Percentiles rank a stretch among this genome's conserved stretches.
Evolutionary conservation across 1,140 invertebrate genomes (phyloP).

Genomic region (Chrysopa pallens): DNA sequence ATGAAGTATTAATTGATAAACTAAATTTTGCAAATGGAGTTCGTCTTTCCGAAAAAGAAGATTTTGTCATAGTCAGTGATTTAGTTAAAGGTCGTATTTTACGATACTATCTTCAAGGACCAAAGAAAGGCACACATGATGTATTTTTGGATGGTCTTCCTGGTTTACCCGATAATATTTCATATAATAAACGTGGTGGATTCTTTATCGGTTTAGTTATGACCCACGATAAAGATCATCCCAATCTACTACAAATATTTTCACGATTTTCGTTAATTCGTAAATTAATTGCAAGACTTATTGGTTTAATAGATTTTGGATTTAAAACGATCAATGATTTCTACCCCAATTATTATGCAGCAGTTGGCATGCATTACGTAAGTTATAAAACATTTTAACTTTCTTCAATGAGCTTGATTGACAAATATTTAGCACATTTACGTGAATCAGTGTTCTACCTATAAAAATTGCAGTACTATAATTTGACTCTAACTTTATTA

Average conservation of each 20-base stretch:
- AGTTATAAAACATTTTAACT: slow-evolving; percentile 12
- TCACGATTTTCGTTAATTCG: slow-evolving; percentile 34
- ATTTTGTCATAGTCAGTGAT: slow-evolving; percentile 55
- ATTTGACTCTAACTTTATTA: slow-evolving; percentile 1
- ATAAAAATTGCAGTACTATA: too few relatives aligned
- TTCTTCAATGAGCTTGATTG: slow-evolving; percentile 1
- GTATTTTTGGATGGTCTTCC: slow-evolving; percentile 62
- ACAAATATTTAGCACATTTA: slow-evolving; percentile 13
- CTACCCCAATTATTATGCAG: slow-evolving; percentile 35
- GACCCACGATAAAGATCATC: slow-evolving; percentile 28
- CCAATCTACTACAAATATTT: slow-evolving; percentile 26
- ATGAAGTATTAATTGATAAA: slow-evolving; percentile 45
- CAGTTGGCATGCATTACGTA: slow-evolving; percentile 31
- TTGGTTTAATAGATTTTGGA: slow-evolving; percentile 31
- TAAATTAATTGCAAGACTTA: slow-evolving; percentile 35
- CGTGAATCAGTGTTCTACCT: background rate
- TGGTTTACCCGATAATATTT: slow-evolving; percentile 64
- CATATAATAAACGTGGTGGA: slow-evolving; percentile 41
- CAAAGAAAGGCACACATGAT: slow-evolving; percentile 51
- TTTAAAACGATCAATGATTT: slow-evolving; percentile 33
- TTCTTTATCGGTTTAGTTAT: slow-evolving; percentile 42
- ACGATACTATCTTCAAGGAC: slow-evolving; percentile 56
- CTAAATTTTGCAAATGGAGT: slow-evolving; percentile 69
- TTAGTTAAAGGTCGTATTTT: slow-evolving; percentile 28
- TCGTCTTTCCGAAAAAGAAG: slow-evolving; percentile 51